Percentiles rank a stretch among this genome's conserved stretches.
Evolutionary conservation across 2,797 vertebrate species (phyloP).

Genomic region (Chaunax sp.): DNA sequence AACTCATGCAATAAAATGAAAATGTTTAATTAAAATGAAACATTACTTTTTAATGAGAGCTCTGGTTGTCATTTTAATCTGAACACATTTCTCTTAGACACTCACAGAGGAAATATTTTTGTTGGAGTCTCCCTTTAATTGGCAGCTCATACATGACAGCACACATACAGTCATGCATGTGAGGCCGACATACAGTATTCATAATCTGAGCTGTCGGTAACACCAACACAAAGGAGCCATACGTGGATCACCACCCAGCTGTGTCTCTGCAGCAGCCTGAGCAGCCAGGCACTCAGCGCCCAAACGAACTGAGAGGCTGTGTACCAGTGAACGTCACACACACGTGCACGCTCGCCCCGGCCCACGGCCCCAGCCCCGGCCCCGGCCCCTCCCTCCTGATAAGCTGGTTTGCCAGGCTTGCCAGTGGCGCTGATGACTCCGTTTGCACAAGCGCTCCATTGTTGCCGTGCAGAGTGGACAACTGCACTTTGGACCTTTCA

Average conservation of each 20-base stretch:
- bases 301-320: constrained; percentile 61
- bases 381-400: constrained; percentile 65
- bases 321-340: constrained; percentile 40
- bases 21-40: too few relatives aligned
- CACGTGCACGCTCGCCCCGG: constrained; percentile 30
- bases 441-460: constrained; percentile 77
- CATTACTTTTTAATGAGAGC: too few relatives aligned
- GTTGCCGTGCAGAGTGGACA: constrained; percentile 75
- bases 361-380: constrained; percentile 35
- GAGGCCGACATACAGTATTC: background rate
- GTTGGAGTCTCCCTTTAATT: background rate
- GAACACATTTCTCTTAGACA: too few relatives aligned
- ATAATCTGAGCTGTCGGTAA: constrained; percentile 27
- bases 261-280: constrained; percentile 50
- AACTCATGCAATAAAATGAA: too few relatives aligned
- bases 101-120: background rate
- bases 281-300: constrained; percentile 28
- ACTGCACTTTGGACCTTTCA: constrained; percentile 80
- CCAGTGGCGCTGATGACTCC: constrained; percentile 62
- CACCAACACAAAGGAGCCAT: constrained; percentile 42
- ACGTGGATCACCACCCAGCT: constrained; percentile 44
- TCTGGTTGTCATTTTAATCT: too few relatives aligned
- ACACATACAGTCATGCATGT: background rate
- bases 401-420: constrained; percentile 74
- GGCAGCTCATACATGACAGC: constrained; percentile 4